Percentiles rank a stretch among this genome's conserved stretches.
phyloP scores from a whole-genome alignment of 2,888 invertebrate genomes.

The Rotaria sp. region DNA sequence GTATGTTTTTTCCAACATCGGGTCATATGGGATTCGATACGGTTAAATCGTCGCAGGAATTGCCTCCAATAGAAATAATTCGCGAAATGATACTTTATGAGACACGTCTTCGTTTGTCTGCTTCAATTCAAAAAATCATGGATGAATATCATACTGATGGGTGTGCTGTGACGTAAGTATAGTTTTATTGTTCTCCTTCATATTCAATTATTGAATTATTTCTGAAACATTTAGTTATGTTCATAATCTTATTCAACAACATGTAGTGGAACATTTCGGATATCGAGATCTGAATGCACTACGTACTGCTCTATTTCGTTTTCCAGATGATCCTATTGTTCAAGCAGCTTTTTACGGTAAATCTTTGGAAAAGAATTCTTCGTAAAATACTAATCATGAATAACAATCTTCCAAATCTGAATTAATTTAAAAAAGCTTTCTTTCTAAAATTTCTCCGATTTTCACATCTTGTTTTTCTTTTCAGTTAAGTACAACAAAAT shows the following conservation, averaged over 20 bases:
- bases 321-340: background rate
- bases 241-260: background rate
- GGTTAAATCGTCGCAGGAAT: background rate
- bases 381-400: too few species aligned
- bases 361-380: background rate
- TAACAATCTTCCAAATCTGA: too few species aligned
- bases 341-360: background rate
- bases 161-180: background rate
- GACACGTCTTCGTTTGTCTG: background rate
- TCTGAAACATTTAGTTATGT: background rate
- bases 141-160: background rate
- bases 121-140: background rate
- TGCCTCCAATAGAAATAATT: background rate
- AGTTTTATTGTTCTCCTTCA: background rate
- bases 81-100: background rate
- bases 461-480: too few species aligned
- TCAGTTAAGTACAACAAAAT: too few species aligned
- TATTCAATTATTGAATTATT: background rate
- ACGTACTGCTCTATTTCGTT: background rate
- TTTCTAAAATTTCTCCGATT: too few species aligned
- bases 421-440: too few species aligned
- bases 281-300: background rate
- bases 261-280: background rate
- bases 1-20: conserved; percentile 5
- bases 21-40: background rate